Base-by-base conservation (phyloP, 2,888 invertebrate genomes). In the Drosophila hamatofila region DNA sequence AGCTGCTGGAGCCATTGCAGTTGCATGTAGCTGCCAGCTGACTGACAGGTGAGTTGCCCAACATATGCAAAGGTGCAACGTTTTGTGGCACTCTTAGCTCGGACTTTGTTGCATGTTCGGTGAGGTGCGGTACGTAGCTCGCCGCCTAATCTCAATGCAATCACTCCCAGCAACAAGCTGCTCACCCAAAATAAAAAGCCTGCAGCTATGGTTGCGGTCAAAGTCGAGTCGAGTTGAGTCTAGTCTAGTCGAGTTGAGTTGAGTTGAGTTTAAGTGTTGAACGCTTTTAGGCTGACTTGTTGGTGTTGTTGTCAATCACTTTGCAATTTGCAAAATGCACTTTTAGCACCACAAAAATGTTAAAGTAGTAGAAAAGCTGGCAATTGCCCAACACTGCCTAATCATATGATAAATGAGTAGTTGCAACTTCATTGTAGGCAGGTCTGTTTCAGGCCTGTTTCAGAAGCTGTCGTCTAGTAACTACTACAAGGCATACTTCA, bases 251-350 rank as follows among this genome's bases (percentile, higher is more conserved):
- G 11, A 23, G 25, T 25, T 6, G 54, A 39, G n/a, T 35, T 63
- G 71, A 68, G 83, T 87, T 78, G 67, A 63, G 88, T 78, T 78
- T 68, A 83, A 89, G 88, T 88, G 89, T 72, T 48, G 83, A 75
- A 73, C 71, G 83, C 88, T 88, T 80, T 85, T 89, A 75, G 82
- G 72, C 61, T 71, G 42, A 63, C 30, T 42, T 62, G 25, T 41
- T 75, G 41, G 62, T 70, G 60, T 66, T 76, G 72, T 80, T 86
- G 90, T 88, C 90, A 89, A 86, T 86, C 90, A 90, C 88, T 86
- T 83, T 83, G 87, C 88, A 86, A 86, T 90, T 90, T 86, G 62
- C 65, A 77, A 83, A 86, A 83, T 88, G 86, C 89, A 88, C 88
- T 89, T 79, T 71, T 48, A 57, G 61, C 68, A 55, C 46, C 39